Evolutionary conservation across 2,888 invertebrate genomes (phyloP), one percentile per base, ranked within the genome.

Genomic region (Noctua janthina): DNA sequence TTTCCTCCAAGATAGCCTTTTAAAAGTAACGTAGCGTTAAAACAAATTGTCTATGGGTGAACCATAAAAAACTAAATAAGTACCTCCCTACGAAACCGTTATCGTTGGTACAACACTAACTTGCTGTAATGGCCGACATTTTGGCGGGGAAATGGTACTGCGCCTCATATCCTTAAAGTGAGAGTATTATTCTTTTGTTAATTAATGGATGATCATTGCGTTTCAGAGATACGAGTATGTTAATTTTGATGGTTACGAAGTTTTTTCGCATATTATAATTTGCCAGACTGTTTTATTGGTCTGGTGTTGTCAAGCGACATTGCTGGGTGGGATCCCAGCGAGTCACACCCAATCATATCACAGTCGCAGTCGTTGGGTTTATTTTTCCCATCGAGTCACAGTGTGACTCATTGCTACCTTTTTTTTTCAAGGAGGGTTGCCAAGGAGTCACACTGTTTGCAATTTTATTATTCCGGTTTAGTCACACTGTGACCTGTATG

Each of bases 71-170:
- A 82, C 84, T 78, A 76, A 82, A 73, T 84, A 83, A 81, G 87
- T 77, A 76, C 80, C 78, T 82, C 76, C 71, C 85, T 84, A 87
- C 87, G 66, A 75, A 84, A 88, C 82, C 87, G 86, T 86, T 86
- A 86, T 83, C 83, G 83, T 80, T 54, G 74, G 84, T 85, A 87
- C 86, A 83, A 74, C 78, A 82, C 78, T 86, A 87, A 79, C 82
- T 79, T 90, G 90, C 82, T 77, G 82, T 89, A 90, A 90, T 85
- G 85, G 83, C 85, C 67, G 88, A 88, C 90, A 90, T 92, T 93
- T 92, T 86, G 81, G 80, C 88, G 87, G 90, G 88, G 87, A 91
- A 92, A 92, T 90, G 90, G 82, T 79, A 84, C 82, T 86, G 79
- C 89, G 88, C 81, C 82, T 59, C 85, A 83, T 90, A 90, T 89